Percentiles rank a stretch among this genome's conserved stretches.
These are phyloP conservation scores for Lamellibrachia columna DNA, from an alignment of 2,888 invertebrate species.

Conservation along the genomic window DNA sequence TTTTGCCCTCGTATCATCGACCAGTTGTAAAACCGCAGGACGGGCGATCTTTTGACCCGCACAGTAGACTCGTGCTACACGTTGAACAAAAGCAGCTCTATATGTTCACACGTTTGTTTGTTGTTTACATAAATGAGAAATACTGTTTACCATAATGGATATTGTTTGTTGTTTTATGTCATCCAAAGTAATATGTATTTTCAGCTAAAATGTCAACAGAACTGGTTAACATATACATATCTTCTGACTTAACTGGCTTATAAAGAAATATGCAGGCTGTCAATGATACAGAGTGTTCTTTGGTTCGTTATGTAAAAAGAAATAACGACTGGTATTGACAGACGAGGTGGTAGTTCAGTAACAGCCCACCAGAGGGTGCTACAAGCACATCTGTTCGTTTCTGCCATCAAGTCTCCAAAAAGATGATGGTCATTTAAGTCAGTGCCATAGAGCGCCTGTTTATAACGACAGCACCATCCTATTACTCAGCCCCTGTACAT, in stretches of 20 bases:
- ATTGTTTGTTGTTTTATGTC: constrained; percentile 13
- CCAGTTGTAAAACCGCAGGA: background rate
- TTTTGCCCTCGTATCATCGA: background rate
- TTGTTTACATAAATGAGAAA: background rate
- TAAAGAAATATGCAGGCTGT: background rate
- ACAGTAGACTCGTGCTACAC: background rate
- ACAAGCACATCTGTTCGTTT: background rate
- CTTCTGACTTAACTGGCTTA: background rate
- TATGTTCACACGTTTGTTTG: background rate
- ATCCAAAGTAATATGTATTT: background rate
- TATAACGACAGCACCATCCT: background rate
- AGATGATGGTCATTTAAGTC: background rate
- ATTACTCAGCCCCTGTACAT: background rate
- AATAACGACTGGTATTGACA: background rate
- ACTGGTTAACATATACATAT: background rate
- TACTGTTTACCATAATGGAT: background rate
- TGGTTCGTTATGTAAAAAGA: background rate
- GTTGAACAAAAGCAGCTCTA: background rate
- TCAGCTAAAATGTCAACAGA: background rate
- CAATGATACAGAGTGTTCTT: background rate
- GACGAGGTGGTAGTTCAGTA: background rate
- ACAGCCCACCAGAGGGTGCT: background rate
- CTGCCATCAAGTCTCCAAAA: background rate
- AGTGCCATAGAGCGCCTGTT: background rate
- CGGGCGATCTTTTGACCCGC: background rate